Evolutionary conservation across 2,888 invertebrate genomes (phyloP).

Genomic region (Diloba caeruleocephala): DNA sequence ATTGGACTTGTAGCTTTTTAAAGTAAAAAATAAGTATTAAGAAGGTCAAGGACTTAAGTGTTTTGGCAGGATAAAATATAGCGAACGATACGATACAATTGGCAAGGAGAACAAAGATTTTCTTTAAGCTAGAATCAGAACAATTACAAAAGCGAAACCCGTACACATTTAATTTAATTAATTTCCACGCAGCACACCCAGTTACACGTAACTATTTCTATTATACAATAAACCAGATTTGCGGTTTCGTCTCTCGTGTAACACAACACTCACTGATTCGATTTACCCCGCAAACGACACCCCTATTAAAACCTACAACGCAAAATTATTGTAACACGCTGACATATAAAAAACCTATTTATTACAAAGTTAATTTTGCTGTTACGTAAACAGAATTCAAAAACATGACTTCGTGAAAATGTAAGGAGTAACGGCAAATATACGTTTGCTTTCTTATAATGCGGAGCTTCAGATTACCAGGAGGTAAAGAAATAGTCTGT

Average conservation of each 20-base stretch:
- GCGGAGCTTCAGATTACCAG: constrained; percentile 37
- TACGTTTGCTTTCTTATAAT: constrained; percentile 41
- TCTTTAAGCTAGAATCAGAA: too few relatives aligned
- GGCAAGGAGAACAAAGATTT: too few relatives aligned
- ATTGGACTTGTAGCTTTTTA: too few relatives aligned
- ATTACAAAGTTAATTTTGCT: constrained; percentile 29
- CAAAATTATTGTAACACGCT: constrained; percentile 49
- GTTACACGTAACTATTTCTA: constrained; percentile 26
- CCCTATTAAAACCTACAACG: constrained; percentile 59
- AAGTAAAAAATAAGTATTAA: too few relatives aligned
- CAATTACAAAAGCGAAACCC: too few relatives aligned
- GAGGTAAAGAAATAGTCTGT: constrained; percentile 30
- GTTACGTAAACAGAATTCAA: not conserved
- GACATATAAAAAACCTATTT: constrained; percentile 33
- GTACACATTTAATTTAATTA: constrained; percentile 26
- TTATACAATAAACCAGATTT: constrained; percentile 47
- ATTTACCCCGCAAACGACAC: constrained; percentile 64
- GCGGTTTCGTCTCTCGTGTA: constrained; percentile 47
- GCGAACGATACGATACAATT: too few relatives aligned
- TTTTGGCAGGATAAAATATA: too few relatives aligned
- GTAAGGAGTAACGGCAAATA: constrained; percentile 16
- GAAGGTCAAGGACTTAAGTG: too few relatives aligned
- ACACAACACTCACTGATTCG: constrained; percentile 62
- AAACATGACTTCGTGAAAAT: not conserved
- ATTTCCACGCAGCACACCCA: not conserved